These are phyloP conservation scores for Trichomalopsis sarcophagae DNA, from an alignment of 1,140 invertebrate species.

Conservation along the genomic window DNA sequence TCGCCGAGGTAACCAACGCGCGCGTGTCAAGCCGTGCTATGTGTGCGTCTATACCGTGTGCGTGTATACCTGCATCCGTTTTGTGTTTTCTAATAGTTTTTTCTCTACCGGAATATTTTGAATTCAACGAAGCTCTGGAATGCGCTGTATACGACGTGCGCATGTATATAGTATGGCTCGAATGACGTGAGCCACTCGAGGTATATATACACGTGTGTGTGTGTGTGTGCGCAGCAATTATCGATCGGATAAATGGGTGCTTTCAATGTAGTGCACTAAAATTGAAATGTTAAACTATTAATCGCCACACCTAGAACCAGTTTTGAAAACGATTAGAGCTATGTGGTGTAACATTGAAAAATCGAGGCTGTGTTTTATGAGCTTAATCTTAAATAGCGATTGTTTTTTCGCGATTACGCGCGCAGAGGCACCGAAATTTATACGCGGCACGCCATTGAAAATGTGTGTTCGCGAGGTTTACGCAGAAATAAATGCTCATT, in stretches of 20 bases:
- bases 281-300: constrained; percentile 34
- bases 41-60: too few relatives aligned
- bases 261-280: constrained; percentile 24
- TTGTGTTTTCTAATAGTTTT: background rate
- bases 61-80: background rate
- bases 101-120: background rate
- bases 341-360: constrained; percentile 9
- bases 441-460: too few relatives aligned
- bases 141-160: background rate
- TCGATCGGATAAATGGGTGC: constrained; percentile 7
- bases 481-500: too few relatives aligned
- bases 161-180: background rate
- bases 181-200: background rate
- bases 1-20: background rate
- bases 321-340: background rate
- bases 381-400: too few relatives aligned
- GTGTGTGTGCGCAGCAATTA: background rate
- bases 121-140: background rate
- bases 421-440: too few relatives aligned
- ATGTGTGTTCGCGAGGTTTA: too few relatives aligned
- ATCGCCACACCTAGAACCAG: constrained; percentile 34
- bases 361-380: background rate
- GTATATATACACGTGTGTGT: background rate
- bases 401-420: too few relatives aligned
- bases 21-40: too few relatives aligned